phyloP scores from a whole-genome alignment of 2,113 vertebrate genomes.

The Microcebus jonahi region DNA sequence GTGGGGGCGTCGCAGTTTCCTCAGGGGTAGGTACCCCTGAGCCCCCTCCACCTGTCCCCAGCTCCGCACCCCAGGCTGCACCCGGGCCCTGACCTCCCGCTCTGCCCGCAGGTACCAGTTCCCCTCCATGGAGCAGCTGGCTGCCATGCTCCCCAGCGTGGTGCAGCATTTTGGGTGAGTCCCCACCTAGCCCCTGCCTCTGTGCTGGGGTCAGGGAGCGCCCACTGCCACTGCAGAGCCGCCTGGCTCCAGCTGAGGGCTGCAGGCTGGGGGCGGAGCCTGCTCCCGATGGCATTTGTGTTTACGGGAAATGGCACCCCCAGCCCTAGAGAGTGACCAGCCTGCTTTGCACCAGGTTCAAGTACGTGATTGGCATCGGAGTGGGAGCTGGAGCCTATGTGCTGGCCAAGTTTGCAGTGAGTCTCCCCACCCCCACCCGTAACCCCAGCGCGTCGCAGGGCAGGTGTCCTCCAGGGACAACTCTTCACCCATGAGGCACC shows the following conservation, averaged over 20 bases:
- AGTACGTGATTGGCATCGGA: constrained; percentile 96
- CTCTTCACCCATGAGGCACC: neutral
- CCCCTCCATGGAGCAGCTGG: constrained; percentile 98
- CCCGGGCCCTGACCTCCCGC: neutral
- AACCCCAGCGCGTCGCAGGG: no score
- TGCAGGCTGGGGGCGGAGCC: neutral
- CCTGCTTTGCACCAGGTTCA: constrained; percentile 89
- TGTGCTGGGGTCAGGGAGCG: accelerated
- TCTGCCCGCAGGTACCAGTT: constrained; percentile 92
- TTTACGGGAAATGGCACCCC: neutral
- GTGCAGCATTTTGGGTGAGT: constrained; percentile 98
- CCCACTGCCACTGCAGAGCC: neutral
- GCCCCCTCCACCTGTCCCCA: neutral
- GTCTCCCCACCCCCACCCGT: constrained; percentile 45
- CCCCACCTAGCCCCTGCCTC: neutral
- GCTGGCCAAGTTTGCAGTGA: constrained; percentile 97
- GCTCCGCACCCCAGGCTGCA: accelerated
- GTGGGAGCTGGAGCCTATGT: constrained; percentile 97
- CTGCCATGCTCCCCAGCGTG: constrained; percentile 96
- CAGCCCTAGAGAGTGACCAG: neutral
- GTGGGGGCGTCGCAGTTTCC: constrained; percentile 94
- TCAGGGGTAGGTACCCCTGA: constrained; percentile 90
- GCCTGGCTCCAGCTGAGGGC: neutral
- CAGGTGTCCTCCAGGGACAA: neutral
- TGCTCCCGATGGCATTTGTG: neutral